Percentiles rank a stretch among this genome's conserved stretches.
Evolutionary conservation across 2,888 invertebrate species (phyloP).

Genomic region (Clunio marinus): DNA sequence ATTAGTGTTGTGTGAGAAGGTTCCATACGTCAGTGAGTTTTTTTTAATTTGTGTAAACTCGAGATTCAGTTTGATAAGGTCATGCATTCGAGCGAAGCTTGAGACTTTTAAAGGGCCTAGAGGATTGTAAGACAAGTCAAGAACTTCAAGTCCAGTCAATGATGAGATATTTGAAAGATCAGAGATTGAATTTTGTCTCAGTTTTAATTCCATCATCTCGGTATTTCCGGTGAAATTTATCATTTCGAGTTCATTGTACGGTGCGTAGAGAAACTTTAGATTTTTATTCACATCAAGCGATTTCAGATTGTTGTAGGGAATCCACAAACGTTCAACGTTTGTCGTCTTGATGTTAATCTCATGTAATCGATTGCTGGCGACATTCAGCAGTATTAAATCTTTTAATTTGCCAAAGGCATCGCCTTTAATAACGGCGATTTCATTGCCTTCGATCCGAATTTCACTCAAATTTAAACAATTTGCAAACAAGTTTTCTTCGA

Average conservation of each 20-base stretch:
- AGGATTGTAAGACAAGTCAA: slow-evolving; percentile 30
- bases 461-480: slow-evolving; percentile 18
- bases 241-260: slow-evolving; percentile 15
- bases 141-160: slow-evolving; percentile 4
- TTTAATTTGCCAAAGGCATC: slow-evolving; percentile 19
- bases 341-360: neutral
- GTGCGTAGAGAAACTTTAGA: slow-evolving; percentile 24
- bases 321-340: slow-evolving; percentile 20
- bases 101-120: slow-evolving; percentile 17
- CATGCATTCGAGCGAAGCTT: slow-evolving; percentile 25
- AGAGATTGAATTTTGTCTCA: slow-evolving; percentile 15
- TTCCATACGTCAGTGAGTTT: slow-evolving; percentile 35
- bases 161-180: slow-evolving; percentile 22
- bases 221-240: slow-evolving; percentile 27
- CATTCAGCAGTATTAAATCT: slow-evolving; percentile 7
- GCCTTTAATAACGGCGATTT: slow-evolving; percentile 30
- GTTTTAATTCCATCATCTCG: slow-evolving; percentile 16
- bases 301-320: slow-evolving; percentile 19
- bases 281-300: slow-evolving; percentile 16
- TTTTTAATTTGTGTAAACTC: slow-evolving; percentile 29
- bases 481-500: slow-evolving; percentile 35
- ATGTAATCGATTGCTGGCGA: slow-evolving; percentile 14
- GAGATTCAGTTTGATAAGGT: slow-evolving; percentile 22
- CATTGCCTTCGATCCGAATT: slow-evolving; percentile 29
- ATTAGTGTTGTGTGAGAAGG: slow-evolving; percentile 38